Base-by-base conservation (phyloP, 2,888 invertebrate species). In the Andrena bucephala region DNA sequence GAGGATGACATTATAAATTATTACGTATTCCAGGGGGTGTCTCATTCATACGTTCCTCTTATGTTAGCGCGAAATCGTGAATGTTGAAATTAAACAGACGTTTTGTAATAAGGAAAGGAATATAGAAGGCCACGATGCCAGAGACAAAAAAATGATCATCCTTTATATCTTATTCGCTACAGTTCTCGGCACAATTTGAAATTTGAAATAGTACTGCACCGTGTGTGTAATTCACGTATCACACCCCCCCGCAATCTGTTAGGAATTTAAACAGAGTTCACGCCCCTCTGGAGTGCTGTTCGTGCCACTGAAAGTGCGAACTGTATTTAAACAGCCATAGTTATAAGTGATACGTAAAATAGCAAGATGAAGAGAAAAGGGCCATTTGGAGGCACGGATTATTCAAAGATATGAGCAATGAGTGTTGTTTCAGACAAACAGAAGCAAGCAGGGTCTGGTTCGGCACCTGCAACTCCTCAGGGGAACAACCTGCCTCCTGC, bases 381-480 rank as follows among this genome's bases (percentile, higher is more conserved):
- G 81, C 78, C 80, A 77, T 66, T 70, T 72, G 67, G 81, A 84
- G 71, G 76, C 62, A 72, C 66, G 77, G 60, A 82, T 77, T 54
- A 72, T 82, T 80, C 81, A 80, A 81, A 84, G 83, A 83, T 89
- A 87, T 91, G 90, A 93, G 92, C 90, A 91, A 92, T 92, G 92
- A 94, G 93, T 94, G 93, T 94, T 94, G 94, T 94, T 96, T 94
- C 96, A 96, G 92, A 95, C 95, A 85, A 95, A 94, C 94, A 95
- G 95, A 68, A 95, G 95, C 91, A 95, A 95, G 88, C 96, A 96
- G 93, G 96, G 95, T 94, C 96, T 87, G 89, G 97, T 94, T 96
- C 96, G 87, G 96, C 96, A 86, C 96, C 96, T 87, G 96, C 96
- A 89, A 96, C 96, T 93, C 96, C 96, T 78, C 92, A 96, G 96